Base-by-base conservation (phyloP, 2,797 vertebrate species). In the Lepilemur septentrionalis region DNA sequence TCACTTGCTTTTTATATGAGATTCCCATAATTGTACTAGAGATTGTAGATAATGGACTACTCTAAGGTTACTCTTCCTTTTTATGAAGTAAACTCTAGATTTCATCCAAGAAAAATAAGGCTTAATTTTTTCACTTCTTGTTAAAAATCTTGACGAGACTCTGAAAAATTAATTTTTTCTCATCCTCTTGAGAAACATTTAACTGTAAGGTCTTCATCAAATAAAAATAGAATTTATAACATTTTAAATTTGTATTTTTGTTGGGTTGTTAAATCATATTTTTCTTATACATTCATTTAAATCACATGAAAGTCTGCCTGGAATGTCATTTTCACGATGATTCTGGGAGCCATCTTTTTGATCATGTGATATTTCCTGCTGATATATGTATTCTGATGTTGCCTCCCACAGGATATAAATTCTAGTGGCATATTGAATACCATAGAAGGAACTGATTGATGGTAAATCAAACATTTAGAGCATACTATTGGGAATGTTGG, bases 321-420 rank as follows among this genome's bases (percentile, higher is more conserved):
- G 95, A 94, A 57, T 87, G 89, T 25, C 93, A 83, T 91, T 91
- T 96, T 95, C 79, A 80, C 1, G 2, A 67, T 80, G 28, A 32
- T 87, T 95, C 92, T 97, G 83, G 69, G 96, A 92, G 63, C 72
- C 52, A 50, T 83, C 70, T 38, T 57, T 91, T 93, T 93, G 85
- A 88, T 46, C 84, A 5, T 91, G 13, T 75, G 55, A 78, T 89
- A 89, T 96, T 94, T 96, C 90, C 65, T 72, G 50, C 93, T 76
- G 55, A 63, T 79, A 30, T n/a, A 52, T 95, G 4, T 79, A 48
- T 82, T 69, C 80, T 82, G 38, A 30, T 91, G 13, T 96, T 82
- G 61, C 59, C 17, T 92, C 43, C 79, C 35, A 17, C 85, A 48
- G 69, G 48, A 32, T 41, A 46, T 95, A 94, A 89, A 87, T 96